Evolutionary conservation across 2,113 vertebrate genomes (phyloP).

Genomic region (Otis tarda): DNA sequence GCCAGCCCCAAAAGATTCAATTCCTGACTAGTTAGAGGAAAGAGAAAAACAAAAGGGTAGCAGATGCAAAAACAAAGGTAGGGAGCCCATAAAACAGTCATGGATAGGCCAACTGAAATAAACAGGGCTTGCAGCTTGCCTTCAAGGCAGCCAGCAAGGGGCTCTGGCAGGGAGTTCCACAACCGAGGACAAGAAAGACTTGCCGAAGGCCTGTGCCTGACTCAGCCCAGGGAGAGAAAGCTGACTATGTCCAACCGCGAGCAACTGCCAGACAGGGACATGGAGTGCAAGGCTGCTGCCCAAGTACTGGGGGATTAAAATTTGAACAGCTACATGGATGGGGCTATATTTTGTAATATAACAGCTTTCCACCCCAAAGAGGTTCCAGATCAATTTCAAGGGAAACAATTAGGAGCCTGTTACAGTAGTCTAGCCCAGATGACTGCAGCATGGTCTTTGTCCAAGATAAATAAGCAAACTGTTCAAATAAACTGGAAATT

Average conservation of each 20-base stretch:
- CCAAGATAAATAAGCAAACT: conserved; percentile 43
- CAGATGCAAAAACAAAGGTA: conserved; percentile 75
- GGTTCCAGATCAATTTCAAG: conserved; percentile 47
- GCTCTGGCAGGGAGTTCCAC: conserved; percentile 64
- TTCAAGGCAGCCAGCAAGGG: conserved; percentile 71
- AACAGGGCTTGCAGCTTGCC: conserved; percentile 71
- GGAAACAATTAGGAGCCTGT: conserved; percentile 44
- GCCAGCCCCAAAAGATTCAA: conserved; percentile 59
- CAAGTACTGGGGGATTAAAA: conserved; percentile 35
- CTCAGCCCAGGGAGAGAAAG: conserved; percentile 43
- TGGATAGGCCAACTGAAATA: conserved; percentile 71
- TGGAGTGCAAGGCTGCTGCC: not conserved
- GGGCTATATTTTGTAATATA: conserved; percentile 1
- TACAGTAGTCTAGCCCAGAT: conserved; percentile 41
- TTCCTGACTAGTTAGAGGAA: conserved; percentile 62
- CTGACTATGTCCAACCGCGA: conserved; percentile 11
- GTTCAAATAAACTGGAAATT: conserved; percentile 15
- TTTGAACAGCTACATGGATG: conserved; percentile 7
- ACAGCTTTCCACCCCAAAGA: conserved; percentile 38
- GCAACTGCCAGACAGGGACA: conserved; percentile 51
- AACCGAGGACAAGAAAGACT: conserved; percentile 51
- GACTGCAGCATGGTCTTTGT: not conserved
- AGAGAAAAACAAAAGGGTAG: conserved; percentile 70
- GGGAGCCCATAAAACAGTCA: conserved; percentile 73
- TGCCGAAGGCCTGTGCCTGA: conserved; percentile 52